Percentiles rank a stretch among this genome's conserved stretches.
Conservation (phyloP, 2,797 vertebrate species). For the Crenuchus spilurus region DNA sequence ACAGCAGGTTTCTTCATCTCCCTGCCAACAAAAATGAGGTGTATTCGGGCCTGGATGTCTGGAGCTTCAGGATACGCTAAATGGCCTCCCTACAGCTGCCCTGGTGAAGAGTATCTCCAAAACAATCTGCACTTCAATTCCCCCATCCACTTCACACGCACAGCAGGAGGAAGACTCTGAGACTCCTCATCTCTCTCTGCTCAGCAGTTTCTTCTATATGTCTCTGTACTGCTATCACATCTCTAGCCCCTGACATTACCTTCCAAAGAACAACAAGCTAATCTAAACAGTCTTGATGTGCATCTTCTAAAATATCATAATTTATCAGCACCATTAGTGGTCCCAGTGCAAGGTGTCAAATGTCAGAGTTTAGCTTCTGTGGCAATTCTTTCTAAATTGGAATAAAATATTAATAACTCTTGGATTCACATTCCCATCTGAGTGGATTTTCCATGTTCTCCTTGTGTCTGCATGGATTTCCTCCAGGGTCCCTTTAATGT, state of each 20-base stretch:
- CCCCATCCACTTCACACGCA: conserved; percentile 23
- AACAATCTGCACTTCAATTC: conserved; percentile 41
- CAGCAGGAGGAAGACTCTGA: conserved; percentile 27
- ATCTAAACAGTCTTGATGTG: neutral
- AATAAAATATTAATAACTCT: too few relatives aligned
- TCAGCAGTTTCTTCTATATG: neutral
- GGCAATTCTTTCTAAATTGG: too few relatives aligned
- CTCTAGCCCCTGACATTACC: neutral
- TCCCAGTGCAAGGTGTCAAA: neutral
- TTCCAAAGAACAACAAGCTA: neutral
- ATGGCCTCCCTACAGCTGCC: conserved; percentile 16
- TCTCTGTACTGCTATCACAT: too few relatives aligned
- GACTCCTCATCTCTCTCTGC: neutral
- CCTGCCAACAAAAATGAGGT: conserved; percentile 25
- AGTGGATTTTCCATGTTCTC: too few relatives aligned
- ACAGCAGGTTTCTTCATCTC: conserved; percentile 19
- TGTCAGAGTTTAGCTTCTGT: too few relatives aligned
- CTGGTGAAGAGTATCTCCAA: conserved; percentile 26
- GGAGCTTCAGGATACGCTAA: neutral
- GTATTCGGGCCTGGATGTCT: conserved; percentile 2
- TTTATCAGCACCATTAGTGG: neutral
- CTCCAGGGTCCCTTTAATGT: too few relatives aligned
- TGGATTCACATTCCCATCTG: too few relatives aligned
- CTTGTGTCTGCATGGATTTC: too few relatives aligned
- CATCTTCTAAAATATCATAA: neutral